phyloP scores from a whole-genome alignment of 2,113 vertebrate genomes.

The Oncorhynchus keta region DNA sequence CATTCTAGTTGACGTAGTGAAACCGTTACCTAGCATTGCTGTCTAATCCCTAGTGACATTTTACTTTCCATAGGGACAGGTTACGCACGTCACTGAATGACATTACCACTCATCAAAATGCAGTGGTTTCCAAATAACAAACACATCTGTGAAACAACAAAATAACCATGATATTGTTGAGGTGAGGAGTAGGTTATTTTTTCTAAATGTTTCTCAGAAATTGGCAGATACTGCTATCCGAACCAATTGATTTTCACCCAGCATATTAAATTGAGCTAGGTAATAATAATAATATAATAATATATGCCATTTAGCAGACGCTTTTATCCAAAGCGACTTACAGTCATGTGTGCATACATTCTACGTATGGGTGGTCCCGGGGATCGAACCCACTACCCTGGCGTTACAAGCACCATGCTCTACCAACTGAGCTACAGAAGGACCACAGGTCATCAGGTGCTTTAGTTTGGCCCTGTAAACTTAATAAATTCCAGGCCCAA shows the following conservation, averaged over 20 bases:
- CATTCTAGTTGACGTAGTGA: too few species aligned
- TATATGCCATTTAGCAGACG: too few species aligned
- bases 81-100: neutral
- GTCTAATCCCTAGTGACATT: too few species aligned
- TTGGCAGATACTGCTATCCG: neutral
- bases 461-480: constrained; percentile 8
- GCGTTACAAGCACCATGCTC: too few species aligned
- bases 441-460: neutral
- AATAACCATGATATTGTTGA: neutral
- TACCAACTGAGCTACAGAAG: too few species aligned
- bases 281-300: too few species aligned
- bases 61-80: neutral
- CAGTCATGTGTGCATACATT: too few species aligned
- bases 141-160: neutral
- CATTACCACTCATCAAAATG: neutral
- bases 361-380: too few species aligned
- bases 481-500: neutral
- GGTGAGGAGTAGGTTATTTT: too few species aligned
- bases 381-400: too few species aligned
- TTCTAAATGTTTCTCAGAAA: neutral
- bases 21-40: too few species aligned
- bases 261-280: neutral
- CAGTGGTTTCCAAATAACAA: neutral
- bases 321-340: too few species aligned
- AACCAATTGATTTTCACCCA: neutral